These are phyloP conservation scores for Xenentodon cancila DNA, from an alignment of 2,797 vertebrate species.

Conservation along the genomic window DNA sequence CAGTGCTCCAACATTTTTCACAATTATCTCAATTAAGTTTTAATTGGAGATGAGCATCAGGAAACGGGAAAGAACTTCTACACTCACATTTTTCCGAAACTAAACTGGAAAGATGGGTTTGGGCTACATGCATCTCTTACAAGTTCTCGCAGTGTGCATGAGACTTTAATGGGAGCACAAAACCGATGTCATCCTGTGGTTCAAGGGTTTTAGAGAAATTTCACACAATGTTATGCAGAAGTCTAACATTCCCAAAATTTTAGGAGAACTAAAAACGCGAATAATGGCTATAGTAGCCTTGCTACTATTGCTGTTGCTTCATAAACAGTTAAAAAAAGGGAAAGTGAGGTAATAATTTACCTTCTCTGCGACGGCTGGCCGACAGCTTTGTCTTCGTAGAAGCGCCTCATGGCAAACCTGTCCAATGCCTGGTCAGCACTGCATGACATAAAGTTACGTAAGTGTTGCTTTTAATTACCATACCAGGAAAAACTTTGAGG, in stretches of 20 bases:
- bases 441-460: slow-evolving; percentile 13
- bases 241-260: too few species aligned
- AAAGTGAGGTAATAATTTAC: slow-evolving; percentile 75
- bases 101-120: not conserved
- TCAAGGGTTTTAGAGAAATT: too few species aligned
- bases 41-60: slow-evolving; percentile 39
- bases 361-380: slow-evolving; percentile 95
- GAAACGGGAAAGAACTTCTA: slow-evolving; percentile 38
- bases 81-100: slow-evolving; percentile 7
- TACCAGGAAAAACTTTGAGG: not conserved
- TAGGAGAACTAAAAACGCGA: too few species aligned
- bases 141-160: not conserved
- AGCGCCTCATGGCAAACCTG: slow-evolving; percentile 96
- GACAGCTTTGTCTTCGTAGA: slow-evolving; percentile 96
- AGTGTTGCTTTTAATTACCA: not conserved
- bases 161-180: too few species aligned
- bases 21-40: slow-evolving; percentile 64
- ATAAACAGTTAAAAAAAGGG: slow-evolving; percentile 5
- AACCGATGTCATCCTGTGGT: not conserved
- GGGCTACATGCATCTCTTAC: not conserved
- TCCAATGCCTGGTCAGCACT: slow-evolving; percentile 96
- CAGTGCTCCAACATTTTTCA: slow-evolving; percentile 19
- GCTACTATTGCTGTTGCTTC: too few species aligned
- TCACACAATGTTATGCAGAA: too few species aligned
- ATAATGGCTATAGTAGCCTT: too few species aligned